Evolutionary conservation across 2,888 invertebrate species (phyloP).

Genomic region (Cheiracanthium punctorium): DNA sequence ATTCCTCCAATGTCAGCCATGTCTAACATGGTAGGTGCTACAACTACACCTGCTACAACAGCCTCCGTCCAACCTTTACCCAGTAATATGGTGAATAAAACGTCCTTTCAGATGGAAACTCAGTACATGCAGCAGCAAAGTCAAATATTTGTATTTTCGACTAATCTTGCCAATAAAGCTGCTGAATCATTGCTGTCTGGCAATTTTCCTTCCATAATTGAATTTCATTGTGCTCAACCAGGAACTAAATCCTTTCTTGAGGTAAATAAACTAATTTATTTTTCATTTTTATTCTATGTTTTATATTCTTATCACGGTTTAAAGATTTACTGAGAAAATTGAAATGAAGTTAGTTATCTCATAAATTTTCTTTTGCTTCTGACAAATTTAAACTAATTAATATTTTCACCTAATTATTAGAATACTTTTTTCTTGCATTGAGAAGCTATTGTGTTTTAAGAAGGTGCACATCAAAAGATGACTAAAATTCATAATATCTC

Average conservation of each 20-base stretch:
- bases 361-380: too few relatives aligned
- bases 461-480: too few relatives aligned
- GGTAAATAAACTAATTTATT: constrained; percentile 78
- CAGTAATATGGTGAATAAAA: constrained; percentile 83
- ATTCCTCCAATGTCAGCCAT: constrained; percentile 69
- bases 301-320: too few relatives aligned
- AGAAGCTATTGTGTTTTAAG: too few relatives aligned
- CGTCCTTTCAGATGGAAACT: constrained; percentile 83
- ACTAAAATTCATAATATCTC: too few relatives aligned
- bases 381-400: too few relatives aligned
- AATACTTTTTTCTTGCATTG: too few relatives aligned
- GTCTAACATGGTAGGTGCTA: constrained; percentile 69
- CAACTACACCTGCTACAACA: constrained; percentile 70
- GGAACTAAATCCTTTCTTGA: constrained; percentile 95
- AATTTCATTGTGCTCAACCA: constrained; percentile 96
- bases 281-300: constrained; percentile 8
- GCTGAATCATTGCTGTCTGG: constrained; percentile 93
- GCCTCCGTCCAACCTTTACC: constrained; percentile 79
- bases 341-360: too few relatives aligned
- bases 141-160: constrained; percentile 98
- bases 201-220: constrained; percentile 92
- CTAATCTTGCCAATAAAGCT: constrained; percentile 93
- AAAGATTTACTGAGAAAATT: too few relatives aligned
- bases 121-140: constrained; percentile 96
- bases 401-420: too few relatives aligned